Evolutionary conservation across 2,113 vertebrate genomes (phyloP).

Genomic region (Hydrolagus affinis): DNA sequence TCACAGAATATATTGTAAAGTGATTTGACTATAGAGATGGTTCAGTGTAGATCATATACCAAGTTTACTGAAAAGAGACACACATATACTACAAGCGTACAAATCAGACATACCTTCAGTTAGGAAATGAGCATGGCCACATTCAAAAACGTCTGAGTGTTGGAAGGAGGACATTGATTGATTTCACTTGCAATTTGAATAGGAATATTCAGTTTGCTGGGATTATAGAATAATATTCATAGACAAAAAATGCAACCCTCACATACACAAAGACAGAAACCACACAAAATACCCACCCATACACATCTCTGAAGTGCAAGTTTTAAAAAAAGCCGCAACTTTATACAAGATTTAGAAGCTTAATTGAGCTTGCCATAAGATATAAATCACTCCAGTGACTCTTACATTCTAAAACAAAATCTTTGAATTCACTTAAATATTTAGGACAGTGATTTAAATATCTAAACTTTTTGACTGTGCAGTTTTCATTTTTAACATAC

Average conservation of each 20-base stretch:
- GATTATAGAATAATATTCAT: background rate
- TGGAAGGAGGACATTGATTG: background rate
- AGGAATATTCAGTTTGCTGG: background rate
- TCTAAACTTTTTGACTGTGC: too few species aligned
- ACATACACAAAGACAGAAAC: background rate
- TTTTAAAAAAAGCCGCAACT: too few species aligned
- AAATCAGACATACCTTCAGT: background rate
- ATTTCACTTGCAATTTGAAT: background rate
- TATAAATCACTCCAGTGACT: too few species aligned
- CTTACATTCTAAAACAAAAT: too few species aligned
- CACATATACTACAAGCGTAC: background rate
- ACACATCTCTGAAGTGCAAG: background rate
- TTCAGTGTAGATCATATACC: background rate
- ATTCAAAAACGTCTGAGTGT: background rate
- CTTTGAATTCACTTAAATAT: too few species aligned
- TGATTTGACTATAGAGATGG: too few species aligned
- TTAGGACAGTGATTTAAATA: too few species aligned
- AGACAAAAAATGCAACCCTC: background rate
- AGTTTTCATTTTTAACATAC: too few species aligned
- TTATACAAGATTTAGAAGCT: too few species aligned
- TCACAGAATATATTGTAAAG: too few species aligned
- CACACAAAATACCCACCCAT: background rate
- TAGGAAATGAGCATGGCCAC: background rate
- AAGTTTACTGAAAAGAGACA: background rate
- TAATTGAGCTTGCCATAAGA: too few species aligned